Evolutionary conservation across 2,888 invertebrate genomes (phyloP).

Genomic region (Lochmaea capreae): DNA sequence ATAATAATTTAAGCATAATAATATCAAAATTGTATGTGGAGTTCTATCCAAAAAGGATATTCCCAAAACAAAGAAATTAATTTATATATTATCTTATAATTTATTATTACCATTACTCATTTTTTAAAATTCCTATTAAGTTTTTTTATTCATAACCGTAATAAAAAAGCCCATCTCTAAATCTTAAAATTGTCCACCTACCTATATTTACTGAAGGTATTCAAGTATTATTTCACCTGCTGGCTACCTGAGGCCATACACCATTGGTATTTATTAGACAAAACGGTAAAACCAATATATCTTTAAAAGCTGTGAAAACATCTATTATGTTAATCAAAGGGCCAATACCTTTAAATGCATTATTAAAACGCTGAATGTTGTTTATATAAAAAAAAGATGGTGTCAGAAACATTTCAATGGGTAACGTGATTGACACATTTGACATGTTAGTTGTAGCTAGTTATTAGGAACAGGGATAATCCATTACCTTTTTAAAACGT

Average conservation of each 20-base stretch:
- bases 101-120: too few species aligned
- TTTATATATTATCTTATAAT: too few species aligned
- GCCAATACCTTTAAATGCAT: slow-evolving; percentile 52
- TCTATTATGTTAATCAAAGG: slow-evolving; percentile 56
- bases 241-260: slow-evolving; percentile 36
- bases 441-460: slow-evolving; percentile 1
- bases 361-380: slow-evolving; percentile 44
- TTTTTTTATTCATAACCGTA: too few species aligned
- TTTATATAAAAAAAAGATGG: slow-evolving; percentile 45
- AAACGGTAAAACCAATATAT: slow-evolving; percentile 41
- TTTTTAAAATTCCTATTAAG: too few species aligned
- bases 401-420: slow-evolving; percentile 16
- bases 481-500: slow-evolving; percentile 1
- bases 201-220: slow-evolving; percentile 6
- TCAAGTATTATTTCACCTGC: slow-evolving; percentile 42
- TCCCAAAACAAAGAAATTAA: too few species aligned
- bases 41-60: too few species aligned
- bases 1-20: too few species aligned
- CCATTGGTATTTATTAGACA: slow-evolving; percentile 21
- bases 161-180: not conserved
- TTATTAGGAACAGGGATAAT: not conserved
- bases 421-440: slow-evolving; percentile 26
- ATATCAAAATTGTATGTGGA: too few species aligned
- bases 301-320: slow-evolving; percentile 57
- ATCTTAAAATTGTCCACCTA: not conserved